These are phyloP conservation scores for Pangasius mekongensis DNA, from an alignment of 2,797 vertebrate genomes.

Conservation along the genomic window DNA sequence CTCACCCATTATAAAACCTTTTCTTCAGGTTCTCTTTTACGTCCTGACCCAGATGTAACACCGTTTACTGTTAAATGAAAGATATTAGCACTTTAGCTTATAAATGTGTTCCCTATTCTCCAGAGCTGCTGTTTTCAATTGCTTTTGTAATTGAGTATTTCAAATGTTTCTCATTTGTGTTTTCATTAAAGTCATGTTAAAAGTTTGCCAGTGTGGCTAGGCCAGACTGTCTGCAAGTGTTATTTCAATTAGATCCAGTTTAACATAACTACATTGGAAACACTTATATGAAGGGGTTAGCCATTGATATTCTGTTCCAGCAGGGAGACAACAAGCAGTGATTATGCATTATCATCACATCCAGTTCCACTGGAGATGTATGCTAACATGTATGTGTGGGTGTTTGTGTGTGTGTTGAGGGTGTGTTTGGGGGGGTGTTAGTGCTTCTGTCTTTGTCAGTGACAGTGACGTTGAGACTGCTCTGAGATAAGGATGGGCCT, in stretches of 20 bases:
- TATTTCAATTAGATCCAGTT: background rate
- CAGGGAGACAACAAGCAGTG: background rate
- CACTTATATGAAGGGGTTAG: background rate
- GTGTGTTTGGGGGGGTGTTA: background rate
- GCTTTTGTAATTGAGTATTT: background rate
- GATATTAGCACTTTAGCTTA: background rate
- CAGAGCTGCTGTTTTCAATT: background rate
- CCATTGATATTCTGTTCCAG: conserved; percentile 5
- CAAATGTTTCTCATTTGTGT: background rate
- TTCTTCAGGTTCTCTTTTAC: background rate
- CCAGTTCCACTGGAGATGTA: background rate
- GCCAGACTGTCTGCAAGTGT: background rate
- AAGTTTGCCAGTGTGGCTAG: background rate
- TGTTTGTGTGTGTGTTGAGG: conserved; percentile 22
- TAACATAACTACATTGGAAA: background rate
- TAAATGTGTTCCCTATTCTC: background rate
- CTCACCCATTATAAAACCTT: background rate
- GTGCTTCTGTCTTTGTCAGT: conserved; percentile 9
- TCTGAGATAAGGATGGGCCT: conserved; percentile 48
- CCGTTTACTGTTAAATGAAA: background rate
- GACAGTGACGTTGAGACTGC: conserved; percentile 26
- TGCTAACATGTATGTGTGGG: background rate
- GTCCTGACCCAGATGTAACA: background rate
- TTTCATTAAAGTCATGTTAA: background rate
- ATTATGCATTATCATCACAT: conserved; percentile 13